These are phyloP conservation scores for Xylota segnis DNA, from an alignment of 2,888 invertebrate species.

Conservation along the genomic window DNA sequence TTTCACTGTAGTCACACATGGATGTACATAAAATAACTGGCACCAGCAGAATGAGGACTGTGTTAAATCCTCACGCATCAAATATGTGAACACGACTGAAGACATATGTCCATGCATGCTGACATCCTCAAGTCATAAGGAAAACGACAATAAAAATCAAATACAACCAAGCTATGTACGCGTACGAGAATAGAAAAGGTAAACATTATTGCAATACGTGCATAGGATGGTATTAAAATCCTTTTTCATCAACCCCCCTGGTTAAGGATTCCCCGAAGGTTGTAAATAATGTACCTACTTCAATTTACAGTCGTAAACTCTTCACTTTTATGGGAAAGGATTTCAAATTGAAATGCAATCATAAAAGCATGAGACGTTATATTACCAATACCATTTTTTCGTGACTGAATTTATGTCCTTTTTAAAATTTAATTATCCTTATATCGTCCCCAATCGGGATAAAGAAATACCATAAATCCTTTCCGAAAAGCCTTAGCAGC, in stretches of 20 bases:
- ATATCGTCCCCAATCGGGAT: background rate
- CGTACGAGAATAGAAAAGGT: background rate
- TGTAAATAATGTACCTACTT: background rate
- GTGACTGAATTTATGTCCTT: background rate
- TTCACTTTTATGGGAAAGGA: background rate
- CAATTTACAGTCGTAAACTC: slow-evolving; percentile 6
- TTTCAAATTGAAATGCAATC: slow-evolving; percentile 8
- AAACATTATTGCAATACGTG: background rate
- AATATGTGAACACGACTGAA: too few relatives aligned
- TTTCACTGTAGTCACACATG: too few relatives aligned
- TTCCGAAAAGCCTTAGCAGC: background rate
- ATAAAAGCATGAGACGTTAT: background rate
- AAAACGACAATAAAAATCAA: too few relatives aligned
- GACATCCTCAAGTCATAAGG: too few relatives aligned
- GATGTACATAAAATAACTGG: too few relatives aligned
- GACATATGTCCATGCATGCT: too few relatives aligned
- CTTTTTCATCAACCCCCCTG: background rate
- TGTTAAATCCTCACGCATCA: too few relatives aligned
- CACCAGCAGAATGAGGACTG: too few relatives aligned
- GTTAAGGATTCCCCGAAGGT: background rate
- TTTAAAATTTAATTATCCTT: background rate
- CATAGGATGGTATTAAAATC: background rate
- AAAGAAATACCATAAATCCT: background rate
- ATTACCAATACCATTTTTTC: background rate
- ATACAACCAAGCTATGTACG: too few relatives aligned